Evolutionary conservation across 2,113 vertebrate genomes (phyloP).

Genomic region (Monopterus albus): DNA sequence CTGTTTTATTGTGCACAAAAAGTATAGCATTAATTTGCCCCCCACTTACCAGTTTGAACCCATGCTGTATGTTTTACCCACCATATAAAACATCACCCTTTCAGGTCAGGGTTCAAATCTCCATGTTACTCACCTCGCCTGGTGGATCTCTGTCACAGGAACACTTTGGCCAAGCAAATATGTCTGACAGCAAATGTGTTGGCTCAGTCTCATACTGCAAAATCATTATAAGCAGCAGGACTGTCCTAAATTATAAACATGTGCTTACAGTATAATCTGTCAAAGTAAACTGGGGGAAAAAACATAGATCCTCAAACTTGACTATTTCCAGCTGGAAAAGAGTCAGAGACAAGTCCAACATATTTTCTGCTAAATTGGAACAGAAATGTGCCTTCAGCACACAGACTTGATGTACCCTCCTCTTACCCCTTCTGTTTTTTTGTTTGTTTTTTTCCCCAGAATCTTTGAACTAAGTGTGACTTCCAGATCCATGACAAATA

Average conservation of each 20-base stretch:
- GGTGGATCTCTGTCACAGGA: conserved; percentile 67
- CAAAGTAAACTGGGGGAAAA: conserved; percentile 74
- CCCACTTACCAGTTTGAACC: conserved; percentile 58
- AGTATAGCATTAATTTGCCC: conserved; percentile 45
- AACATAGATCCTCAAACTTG: conserved; percentile 73
- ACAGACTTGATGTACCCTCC: conserved; percentile 35
- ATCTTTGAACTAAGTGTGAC: conserved; percentile 66
- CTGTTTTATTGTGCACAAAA: conserved; percentile 60
- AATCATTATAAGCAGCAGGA: conserved; percentile 79
- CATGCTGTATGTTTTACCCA: conserved; percentile 61
- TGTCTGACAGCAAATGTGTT: conserved; percentile 78
- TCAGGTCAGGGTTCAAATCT: conserved; percentile 63
- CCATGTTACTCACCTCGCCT: conserved; percentile 45
- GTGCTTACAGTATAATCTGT: conserved; percentile 81
- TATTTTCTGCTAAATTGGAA: conserved; percentile 82
- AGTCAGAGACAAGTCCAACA: conserved; percentile 72
- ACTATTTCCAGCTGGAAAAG: conserved; percentile 82
- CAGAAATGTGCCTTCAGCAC: conserved; percentile 71
- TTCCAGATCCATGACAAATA: conserved; percentile 74
- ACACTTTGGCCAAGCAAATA: conserved; percentile 67
- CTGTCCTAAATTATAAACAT: conserved; percentile 82
- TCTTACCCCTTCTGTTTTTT: conserved; percentile 45
- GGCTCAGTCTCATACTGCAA: conserved; percentile 76
- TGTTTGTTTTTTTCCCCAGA: conserved; percentile 50
- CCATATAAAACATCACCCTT: conserved; percentile 54